Conservation (phyloP, 1,140 invertebrate genomes). For the Brachionus sp. region DNA sequence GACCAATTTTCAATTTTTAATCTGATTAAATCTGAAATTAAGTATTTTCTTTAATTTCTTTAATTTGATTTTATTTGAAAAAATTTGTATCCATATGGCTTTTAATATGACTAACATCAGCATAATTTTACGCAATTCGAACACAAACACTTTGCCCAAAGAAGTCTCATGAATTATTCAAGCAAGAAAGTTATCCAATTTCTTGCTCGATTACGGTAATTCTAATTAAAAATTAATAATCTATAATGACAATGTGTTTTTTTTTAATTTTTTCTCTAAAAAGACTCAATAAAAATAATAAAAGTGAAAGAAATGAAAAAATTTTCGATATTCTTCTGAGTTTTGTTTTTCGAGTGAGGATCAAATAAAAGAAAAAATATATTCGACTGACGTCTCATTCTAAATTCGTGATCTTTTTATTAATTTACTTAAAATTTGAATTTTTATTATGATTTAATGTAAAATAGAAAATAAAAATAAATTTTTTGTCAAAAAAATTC, state of each 20-base stretch:
- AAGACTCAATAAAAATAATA: background rate
- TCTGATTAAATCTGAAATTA: background rate
- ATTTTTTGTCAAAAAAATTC: background rate
- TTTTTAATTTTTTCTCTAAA: background rate
- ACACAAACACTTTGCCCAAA: constrained; percentile 1
- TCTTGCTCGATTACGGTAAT: background rate
- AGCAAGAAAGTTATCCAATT: background rate
- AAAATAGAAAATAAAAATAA: background rate
- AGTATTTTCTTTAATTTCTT: background rate
- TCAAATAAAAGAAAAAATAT: background rate
- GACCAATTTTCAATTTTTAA: background rate
- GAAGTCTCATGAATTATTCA: background rate
- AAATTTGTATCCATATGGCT: background rate
- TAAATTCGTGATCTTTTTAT: background rate
- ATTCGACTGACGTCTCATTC: background rate
- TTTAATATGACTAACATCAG: background rate
- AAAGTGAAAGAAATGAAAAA: background rate
- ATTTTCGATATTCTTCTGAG: background rate
- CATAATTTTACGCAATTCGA: background rate
- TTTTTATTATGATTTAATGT: background rate
- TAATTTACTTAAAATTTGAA: background rate
- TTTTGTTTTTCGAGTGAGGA: background rate
- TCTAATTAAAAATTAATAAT: background rate
- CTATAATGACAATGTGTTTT: background rate
- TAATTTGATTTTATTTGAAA: background rate